phyloP scores from a whole-genome alignment of 2,888 invertebrate species.

The Agrypnus murinus region DNA sequence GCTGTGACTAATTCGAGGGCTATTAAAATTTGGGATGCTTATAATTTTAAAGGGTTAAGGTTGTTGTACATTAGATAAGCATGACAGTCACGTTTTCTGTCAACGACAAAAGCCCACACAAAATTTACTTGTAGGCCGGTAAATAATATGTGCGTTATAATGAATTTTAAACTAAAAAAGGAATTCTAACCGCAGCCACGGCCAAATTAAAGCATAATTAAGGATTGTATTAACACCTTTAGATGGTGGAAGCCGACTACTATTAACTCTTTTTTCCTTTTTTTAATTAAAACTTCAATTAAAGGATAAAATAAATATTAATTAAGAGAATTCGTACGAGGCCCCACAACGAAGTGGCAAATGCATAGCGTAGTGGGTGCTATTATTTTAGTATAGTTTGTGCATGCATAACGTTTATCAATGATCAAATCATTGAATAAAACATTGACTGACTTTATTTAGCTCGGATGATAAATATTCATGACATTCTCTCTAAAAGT shows the following conservation, averaged over 20 bases:
- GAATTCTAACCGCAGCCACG: neutral
- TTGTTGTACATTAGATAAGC: slow-evolving; percentile 19
- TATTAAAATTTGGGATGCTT: slow-evolving; percentile 29
- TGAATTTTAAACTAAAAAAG: slow-evolving; percentile 24
- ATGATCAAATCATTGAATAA: too few relatives aligned
- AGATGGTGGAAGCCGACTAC: neutral
- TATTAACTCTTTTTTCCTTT: too few relatives aligned
- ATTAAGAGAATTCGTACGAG: too few relatives aligned
- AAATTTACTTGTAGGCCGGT: slow-evolving; percentile 31
- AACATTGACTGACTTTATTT: too few relatives aligned
- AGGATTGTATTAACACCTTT: slow-evolving; percentile 2
- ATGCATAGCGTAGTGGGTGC: too few relatives aligned
- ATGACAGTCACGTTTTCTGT: slow-evolving; percentile 31
- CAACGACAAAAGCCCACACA: slow-evolving; percentile 36
- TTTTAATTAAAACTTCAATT: too few relatives aligned
- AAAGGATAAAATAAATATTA: too few relatives aligned
- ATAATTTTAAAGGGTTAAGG: slow-evolving; percentile 26
- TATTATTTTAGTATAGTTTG: too few relatives aligned
- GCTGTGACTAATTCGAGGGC: slow-evolving; percentile 23
- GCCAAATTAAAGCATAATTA: neutral
- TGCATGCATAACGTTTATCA: too few relatives aligned
- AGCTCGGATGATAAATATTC: too few relatives aligned
- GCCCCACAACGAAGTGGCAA: too few relatives aligned
- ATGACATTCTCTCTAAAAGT: too few relatives aligned
- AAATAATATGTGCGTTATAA: slow-evolving; percentile 27